Evolutionary conservation across 1,140 invertebrate species (phyloP).

Genomic region (Nephotettix cincticeps): DNA sequence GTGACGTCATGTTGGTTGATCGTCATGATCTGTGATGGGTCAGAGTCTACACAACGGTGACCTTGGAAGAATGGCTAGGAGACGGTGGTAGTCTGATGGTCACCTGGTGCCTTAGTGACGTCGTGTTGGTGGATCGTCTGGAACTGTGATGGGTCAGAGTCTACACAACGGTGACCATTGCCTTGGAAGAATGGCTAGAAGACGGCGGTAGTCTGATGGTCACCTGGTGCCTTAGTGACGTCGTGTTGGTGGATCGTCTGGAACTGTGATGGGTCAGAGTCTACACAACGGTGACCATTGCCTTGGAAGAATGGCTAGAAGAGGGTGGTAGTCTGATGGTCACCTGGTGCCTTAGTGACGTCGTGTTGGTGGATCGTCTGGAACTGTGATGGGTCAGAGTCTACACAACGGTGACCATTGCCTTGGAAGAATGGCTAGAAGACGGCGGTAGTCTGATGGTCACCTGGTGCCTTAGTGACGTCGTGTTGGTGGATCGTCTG

Average conservation of each 20-base stretch:
- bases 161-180: too few relatives aligned
- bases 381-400: constrained; percentile 44
- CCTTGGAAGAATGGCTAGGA: neutral
- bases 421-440: constrained; percentile 32
- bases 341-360: constrained; percentile 41
- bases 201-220: constrained; percentile 43
- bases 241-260: constrained; percentile 41
- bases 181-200: too few relatives aligned
- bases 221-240: constrained; percentile 40
- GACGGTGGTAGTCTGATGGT: neutral
- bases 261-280: constrained; percentile 42
- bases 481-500: constrained; percentile 42
- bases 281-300: constrained; percentile 41
- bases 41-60: neutral
- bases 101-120: neutral
- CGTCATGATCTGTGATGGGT: constrained; percentile 44
- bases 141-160: neutral
- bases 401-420: constrained; percentile 41
- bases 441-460: constrained; percentile 43
- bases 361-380: constrained; percentile 42
- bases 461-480: constrained; percentile 41
- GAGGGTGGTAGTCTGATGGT: constrained; percentile 43
- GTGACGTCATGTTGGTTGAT: constrained; percentile 41
- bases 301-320: constrained; percentile 34
- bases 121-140: neutral